phyloP scores from a whole-genome alignment of 1,140 invertebrate genomes.

The Trichomalopsis sarcophagae region DNA sequence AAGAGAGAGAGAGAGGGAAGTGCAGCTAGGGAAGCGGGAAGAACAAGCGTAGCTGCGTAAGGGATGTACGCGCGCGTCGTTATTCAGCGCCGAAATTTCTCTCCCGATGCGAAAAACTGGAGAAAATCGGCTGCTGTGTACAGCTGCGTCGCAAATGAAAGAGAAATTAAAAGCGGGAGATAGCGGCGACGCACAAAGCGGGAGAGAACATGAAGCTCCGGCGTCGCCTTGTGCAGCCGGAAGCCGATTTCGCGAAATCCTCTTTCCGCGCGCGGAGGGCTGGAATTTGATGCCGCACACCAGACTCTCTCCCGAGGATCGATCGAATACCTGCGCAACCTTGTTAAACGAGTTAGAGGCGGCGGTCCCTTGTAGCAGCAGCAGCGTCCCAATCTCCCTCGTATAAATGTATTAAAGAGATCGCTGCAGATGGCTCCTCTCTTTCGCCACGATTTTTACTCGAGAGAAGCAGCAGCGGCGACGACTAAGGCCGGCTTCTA shows the following conservation, averaged over 20 bases:
- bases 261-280: slow-evolving; percentile 52
- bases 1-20: too few species aligned
- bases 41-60: too few species aligned
- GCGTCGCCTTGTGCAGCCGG: slow-evolving; percentile 24
- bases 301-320: slow-evolving; percentile 23
- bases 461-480: slow-evolving; percentile 1
- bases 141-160: slow-evolving; percentile 22
- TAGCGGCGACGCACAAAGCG: background rate
- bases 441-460: slow-evolving; percentile 29
- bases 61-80: background rate
- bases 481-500: background rate
- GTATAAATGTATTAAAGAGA: slow-evolving; percentile 50
- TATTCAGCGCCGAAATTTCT: background rate
- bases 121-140: background rate
- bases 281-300: slow-evolving; percentile 25
- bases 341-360: slow-evolving; percentile 49
- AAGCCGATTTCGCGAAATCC: slow-evolving; percentile 56
- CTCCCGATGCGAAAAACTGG: background rate
- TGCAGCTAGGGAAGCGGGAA: too few species aligned
- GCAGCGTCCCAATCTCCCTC: slow-evolving; percentile 5
- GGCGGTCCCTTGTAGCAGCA: background rate
- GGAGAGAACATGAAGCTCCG: slow-evolving; percentile 46
- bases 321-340: slow-evolving; percentile 44
- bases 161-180: slow-evolving; percentile 29
- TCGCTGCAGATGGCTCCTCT: slow-evolving; percentile 35